Base-by-base conservation (phyloP, 2,888 invertebrate species). In the Pheosia tremula region DNA sequence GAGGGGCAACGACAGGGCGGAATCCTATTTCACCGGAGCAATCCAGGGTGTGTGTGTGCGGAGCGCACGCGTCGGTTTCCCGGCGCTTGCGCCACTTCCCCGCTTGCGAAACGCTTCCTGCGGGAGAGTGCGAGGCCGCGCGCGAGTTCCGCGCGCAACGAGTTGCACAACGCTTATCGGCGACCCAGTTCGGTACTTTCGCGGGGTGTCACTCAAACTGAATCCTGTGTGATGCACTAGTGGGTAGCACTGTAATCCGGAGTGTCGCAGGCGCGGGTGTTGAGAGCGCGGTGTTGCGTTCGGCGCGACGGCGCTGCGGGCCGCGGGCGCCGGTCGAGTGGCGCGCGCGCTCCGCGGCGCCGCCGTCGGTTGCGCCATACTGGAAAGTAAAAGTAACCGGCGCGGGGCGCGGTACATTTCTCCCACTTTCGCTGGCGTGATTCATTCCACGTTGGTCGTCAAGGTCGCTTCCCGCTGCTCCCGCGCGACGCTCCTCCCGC, bases 301-400 rank as follows among this genome's bases (percentile, higher is more conserved):
- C 84, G 89, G 90, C 90, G 90, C 90, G 86, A 89, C 91, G 90
- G 91, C 91, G 92, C 90, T 89, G 89, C 89, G 91, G 91, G 91
- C 91, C 91, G 92, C 91, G 91, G 89, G 91, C 92, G 92, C 91
- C 92, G 92, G 88, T 88, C 91, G 91, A 92, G 92, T 92, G 93
- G 89, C 91, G 88, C 86, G 86, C 86, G 85, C 86, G 81, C 81
- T 81, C 78, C 79, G 84, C 89, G 88, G 86, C 85, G 88, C 86
- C 88, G 87, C 86, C 82, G 83, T 85, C 88, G 87, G 89, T 92
- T 93, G 92, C 93, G 93, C 90, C 93, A 92, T 90, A 88, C 86
- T 89, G 84, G 92, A 93, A 93, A 94, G 93, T 93, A 93, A 93
- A 93, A 92, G 92, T 93, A 88, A 91, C 88, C 83, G 88, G 90